Evolutionary conservation across 1,140 invertebrate species (phyloP).

Genomic region (Paraescarpia echinospica): DNA sequence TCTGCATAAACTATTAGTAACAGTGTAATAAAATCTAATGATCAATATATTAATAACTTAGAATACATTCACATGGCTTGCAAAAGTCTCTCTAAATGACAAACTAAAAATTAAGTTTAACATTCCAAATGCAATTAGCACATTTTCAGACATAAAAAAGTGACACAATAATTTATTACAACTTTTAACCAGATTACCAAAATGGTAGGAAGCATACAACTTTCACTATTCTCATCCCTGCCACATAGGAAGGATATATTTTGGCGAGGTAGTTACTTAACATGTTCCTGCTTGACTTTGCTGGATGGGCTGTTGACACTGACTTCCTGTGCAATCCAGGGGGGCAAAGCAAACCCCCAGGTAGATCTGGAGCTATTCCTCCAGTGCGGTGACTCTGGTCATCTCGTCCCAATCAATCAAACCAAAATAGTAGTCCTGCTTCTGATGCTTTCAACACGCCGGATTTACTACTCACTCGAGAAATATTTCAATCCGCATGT

Average conservation of each 20-base stretch:
- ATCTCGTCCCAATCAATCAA: neutral
- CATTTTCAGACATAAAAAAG: no score
- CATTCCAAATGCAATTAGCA: no score
- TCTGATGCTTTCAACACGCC: neutral
- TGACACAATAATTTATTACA: no score
- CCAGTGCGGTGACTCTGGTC: neutral
- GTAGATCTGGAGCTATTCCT: neutral
- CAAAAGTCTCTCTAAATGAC: no score
- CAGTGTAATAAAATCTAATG: no score
- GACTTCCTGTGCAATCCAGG: neutral
- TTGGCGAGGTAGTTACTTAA: neutral
- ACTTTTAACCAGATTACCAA: no score
- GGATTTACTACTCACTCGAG: neutral
- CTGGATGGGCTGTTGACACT: neutral
- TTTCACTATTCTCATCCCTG: neutral
- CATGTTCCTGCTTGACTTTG: neutral
- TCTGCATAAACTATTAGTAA: no score
- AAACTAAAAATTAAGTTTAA: no score
- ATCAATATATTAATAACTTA: no score
- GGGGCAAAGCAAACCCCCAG: neutral
- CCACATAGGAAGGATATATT: neutral
- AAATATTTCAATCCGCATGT: neutral
- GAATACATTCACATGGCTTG: no score
- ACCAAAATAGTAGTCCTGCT: neutral
- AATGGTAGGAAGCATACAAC: no score